These are phyloP conservation scores for Metacarcinus magister DNA, from an alignment of 2,888 invertebrate species.

Conservation along the genomic window DNA sequence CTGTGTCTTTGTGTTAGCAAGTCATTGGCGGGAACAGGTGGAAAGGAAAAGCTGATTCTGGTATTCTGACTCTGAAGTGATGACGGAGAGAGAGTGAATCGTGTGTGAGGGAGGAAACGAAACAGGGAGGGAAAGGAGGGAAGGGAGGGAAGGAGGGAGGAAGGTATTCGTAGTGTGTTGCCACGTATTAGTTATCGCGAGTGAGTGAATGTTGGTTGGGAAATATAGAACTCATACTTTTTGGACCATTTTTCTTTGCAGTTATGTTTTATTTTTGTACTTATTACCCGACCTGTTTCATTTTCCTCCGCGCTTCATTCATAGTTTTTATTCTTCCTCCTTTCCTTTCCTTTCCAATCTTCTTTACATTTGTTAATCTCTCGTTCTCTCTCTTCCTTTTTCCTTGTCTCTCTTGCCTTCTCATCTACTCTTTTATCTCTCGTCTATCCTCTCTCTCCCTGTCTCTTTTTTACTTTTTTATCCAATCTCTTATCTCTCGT, in stretches of 20 bases:
- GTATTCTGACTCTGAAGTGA: neutral
- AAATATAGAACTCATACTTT: no score
- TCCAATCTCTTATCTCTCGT: neutral
- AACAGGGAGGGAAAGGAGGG: neutral
- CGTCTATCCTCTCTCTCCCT: neutral
- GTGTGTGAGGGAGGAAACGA: neutral
- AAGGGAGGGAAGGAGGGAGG: neutral
- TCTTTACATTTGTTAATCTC: neutral
- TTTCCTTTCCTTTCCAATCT: neutral
- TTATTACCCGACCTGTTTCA: no score
- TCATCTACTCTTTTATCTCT: no score
- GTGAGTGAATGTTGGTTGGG: neutral
- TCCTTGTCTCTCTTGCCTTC: neutral
- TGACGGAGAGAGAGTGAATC: neutral
- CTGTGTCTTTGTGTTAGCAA: neutral
- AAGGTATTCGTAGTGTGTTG: neutral
- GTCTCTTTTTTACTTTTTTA: neutral
- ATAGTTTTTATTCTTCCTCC: neutral
- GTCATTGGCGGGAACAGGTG: neutral
- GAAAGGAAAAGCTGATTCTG: neutral
- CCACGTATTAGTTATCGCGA: neutral
- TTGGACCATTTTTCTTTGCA: no score
- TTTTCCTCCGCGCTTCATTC: neutral
- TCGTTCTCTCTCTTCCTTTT: neutral
- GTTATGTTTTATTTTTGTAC: no score